These are phyloP conservation scores for Homarus americanus DNA, from an alignment of 1,140 invertebrate species.

Conservation along the genomic window DNA sequence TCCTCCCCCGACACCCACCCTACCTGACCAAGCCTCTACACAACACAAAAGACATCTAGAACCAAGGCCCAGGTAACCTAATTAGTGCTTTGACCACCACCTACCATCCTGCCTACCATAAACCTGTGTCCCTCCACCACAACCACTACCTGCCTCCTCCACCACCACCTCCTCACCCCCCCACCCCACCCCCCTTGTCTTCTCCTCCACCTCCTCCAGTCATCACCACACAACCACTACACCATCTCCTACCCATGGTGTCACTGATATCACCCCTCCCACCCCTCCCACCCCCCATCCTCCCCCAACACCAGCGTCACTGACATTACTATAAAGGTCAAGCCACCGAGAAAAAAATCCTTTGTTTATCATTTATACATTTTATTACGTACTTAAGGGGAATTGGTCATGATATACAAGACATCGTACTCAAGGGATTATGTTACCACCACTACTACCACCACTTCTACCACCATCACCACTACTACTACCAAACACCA, in stretches of 20 bases:
- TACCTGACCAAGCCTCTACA: background rate
- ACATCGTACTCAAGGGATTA: too few relatives aligned
- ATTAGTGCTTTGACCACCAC: slow-evolving; percentile 8
- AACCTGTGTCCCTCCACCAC: background rate
- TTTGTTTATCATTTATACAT: too few relatives aligned
- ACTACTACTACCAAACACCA: background rate
- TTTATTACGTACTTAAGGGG: too few relatives aligned
- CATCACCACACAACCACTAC: background rate
- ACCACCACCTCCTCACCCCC: too few relatives aligned
- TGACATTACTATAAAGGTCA: too few relatives aligned
- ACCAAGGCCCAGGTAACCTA: slow-evolving; percentile 28
- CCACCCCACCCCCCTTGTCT: too few relatives aligned
- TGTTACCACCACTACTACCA: background rate
- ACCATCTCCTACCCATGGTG: too few relatives aligned
- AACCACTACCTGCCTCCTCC: too few relatives aligned
- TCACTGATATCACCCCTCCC: too few relatives aligned
- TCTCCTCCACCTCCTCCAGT: background rate
- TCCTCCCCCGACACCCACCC: background rate
- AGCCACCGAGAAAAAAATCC: too few relatives aligned
- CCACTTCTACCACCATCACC: background rate
- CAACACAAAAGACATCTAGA: background rate
- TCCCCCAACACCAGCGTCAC: background rate
- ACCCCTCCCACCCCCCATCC: too few relatives aligned
- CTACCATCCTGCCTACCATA: slow-evolving; percentile 13
- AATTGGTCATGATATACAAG: too few relatives aligned